Conservation (phyloP, 2,888 invertebrate genomes). For the Ennomos fuscantarius region DNA sequence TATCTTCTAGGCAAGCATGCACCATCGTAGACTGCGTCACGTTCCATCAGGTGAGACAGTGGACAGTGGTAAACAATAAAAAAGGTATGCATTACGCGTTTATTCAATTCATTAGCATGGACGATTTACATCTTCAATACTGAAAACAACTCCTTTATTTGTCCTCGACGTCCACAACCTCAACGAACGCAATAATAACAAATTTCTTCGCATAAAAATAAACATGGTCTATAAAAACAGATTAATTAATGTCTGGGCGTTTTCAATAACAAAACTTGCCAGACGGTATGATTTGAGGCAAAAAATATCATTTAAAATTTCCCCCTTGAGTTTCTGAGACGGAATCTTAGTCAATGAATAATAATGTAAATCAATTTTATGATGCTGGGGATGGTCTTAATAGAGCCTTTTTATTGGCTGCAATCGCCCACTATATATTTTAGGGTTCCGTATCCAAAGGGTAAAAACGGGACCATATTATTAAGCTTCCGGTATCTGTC, state of each 20-base stretch:
- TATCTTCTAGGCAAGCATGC: too few relatives aligned
- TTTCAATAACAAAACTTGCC: constrained; percentile 37
- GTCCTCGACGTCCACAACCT: background rate
- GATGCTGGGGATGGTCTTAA: constrained; percentile 7
- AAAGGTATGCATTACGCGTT: too few relatives aligned
- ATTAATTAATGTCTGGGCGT: constrained; percentile 27
- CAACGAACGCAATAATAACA: background rate
- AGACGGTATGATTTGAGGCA: constrained; percentile 37
- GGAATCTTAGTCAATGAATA: constrained; percentile 28
- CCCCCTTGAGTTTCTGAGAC: constrained; percentile 21
- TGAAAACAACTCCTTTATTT: background rate
- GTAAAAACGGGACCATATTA: too few relatives aligned
- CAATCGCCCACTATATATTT: too few relatives aligned
- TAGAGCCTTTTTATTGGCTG: too few relatives aligned
- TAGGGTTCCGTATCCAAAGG: too few relatives aligned
- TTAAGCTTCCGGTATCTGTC: too few relatives aligned
- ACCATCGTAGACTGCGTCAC: too few relatives aligned
- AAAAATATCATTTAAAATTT: constrained; percentile 35
- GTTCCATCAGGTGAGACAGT: too few relatives aligned
- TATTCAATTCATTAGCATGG: too few relatives aligned
- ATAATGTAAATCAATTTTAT: constrained; percentile 28
- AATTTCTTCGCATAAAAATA: background rate
- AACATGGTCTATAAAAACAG: background rate
- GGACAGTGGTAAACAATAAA: too few relatives aligned
- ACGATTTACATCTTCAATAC: too few relatives aligned